Conservation (phyloP, 2,113 vertebrate species). For the Dendrocopos noguchii region DNA sequence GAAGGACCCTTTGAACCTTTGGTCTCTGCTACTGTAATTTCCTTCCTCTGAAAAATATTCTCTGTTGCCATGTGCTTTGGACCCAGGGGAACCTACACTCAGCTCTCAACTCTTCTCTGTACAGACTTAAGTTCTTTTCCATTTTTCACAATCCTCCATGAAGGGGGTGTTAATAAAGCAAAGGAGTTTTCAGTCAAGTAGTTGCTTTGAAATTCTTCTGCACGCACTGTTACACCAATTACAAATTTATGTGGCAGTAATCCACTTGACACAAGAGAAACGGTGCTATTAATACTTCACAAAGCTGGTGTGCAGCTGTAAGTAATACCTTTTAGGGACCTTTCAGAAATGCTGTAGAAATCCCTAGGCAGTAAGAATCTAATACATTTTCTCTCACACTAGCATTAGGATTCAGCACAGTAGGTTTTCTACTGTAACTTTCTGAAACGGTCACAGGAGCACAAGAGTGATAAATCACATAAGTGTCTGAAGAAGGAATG, state of each 20-base stretch:
- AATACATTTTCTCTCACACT: neutral
- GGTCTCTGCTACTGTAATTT: neutral
- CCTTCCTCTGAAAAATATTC: neutral
- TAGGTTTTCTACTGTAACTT: neutral
- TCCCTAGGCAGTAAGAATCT: neutral
- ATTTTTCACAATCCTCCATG: neutral
- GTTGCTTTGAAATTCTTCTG: constrained; percentile 47
- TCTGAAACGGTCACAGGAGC: neutral
- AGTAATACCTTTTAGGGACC: neutral
- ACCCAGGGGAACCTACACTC: neutral
- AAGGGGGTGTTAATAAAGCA: constrained; percentile 10
- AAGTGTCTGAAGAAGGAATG: neutral
- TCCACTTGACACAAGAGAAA: neutral
- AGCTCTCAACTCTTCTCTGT: neutral
- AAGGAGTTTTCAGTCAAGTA: constrained; percentile 31
- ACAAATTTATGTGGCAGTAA: constrained; percentile 3
- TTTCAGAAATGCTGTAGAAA: constrained; percentile 28
- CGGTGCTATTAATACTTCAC: neutral
- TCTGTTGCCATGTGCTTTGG: neutral
- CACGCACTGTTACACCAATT: constrained; percentile 18
- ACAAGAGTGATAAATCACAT: neutral
- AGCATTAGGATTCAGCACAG: neutral
- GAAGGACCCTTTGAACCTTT: neutral
- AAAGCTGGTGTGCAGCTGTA: neutral
- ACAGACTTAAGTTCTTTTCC: neutral